Evolutionary conservation across 2,113 vertebrate genomes (phyloP), one percentile per base, ranked within the genome.

Genomic region (Python bivittatus): DNA sequence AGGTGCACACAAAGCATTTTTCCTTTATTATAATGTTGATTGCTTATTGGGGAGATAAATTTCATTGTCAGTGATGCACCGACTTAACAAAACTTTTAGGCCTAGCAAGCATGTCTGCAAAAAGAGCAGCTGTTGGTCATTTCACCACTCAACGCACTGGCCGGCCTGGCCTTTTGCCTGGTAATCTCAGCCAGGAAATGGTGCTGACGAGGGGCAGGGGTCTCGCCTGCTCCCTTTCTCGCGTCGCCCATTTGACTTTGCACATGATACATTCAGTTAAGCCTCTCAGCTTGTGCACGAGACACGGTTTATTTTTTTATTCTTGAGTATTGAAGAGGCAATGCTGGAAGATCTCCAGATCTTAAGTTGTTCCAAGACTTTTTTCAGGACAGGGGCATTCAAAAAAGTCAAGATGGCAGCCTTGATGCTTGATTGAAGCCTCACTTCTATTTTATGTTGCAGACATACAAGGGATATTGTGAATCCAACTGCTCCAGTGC

Each of bases 1-100:
- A 97, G 97, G 96, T 97, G 96, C 97, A 97, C 91, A 96, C 97
- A 96, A 97, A 97, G 97, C 97, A 97, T 97, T 97, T 97, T 97
- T 96, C 96, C 97, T 96, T 97, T 97, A 97, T 97, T 97, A 96
- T 97, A 97, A 97, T 97, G 97, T 97, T 97, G 97, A 97, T 97
- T 97, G 96, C 97, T 97, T 97, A 97, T 97, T 97, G 97, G 95
- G 96, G 96, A 97, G 97, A 97, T 97, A 96, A 97, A 97, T 97
- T 97, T 97, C 97, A 97, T 94, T 97, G 97, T 97, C 97, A 97
- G 96, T 97, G 97, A 95, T 96, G 95, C 96, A 95, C 97, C 96
- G 96, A 97, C 97, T 97, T 97, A 96, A 95, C 97, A 96, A 97
- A 97, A 97, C 97, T 97, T 97, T 97, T 95, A 96, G 95, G 95